A percentile compares a stretch with the other conserved stretches of the same genome.
These are phyloP conservation scores for Actinemys pallida DNA, from an alignment of 2,113 vertebrate species.

Conservation along the genomic window DNA sequence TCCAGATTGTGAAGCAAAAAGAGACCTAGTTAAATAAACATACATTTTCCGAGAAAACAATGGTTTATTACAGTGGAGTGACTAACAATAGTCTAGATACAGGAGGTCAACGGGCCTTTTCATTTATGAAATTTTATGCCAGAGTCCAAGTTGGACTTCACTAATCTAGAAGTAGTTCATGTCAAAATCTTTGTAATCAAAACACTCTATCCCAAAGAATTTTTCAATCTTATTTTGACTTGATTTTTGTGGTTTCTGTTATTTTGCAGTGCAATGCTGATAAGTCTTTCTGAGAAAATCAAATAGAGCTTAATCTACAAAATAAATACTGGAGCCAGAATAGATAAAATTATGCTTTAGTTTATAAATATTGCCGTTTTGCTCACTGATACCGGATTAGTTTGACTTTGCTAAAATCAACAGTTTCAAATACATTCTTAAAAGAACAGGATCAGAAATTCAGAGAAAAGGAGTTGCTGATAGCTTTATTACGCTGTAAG, in stretches of 20 bases:
- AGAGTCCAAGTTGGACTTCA: not conserved
- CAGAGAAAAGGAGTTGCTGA: not conserved
- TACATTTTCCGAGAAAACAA: constrained; percentile 82
- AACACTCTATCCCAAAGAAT: not conserved
- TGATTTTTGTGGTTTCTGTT: not conserved
- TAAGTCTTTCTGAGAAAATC: constrained; percentile 30
- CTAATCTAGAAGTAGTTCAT: not conserved
- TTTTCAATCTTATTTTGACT: not conserved
- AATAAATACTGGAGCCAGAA: constrained; percentile 36
- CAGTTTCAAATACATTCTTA: constrained; percentile 2
- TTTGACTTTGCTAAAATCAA: constrained; percentile 42
- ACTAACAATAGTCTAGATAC: constrained; percentile 66
- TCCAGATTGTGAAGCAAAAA: constrained; percentile 84
- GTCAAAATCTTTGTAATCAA: not conserved
- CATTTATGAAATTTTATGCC: not conserved
- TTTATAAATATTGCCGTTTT: constrained; percentile 17
- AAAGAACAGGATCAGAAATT: not conserved
- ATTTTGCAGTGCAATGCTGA: not conserved
- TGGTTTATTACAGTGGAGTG: constrained; percentile 78
- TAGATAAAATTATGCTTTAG: not conserved
- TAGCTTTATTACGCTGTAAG: not conserved
- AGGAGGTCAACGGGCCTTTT: constrained; percentile 55
- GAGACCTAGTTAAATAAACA: constrained; percentile 86
- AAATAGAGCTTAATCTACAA: not conserved
- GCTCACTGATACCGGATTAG: not conserved